Conservation (phyloP, 2,113 vertebrate genomes). For the Gorsachius goisagi region DNA sequence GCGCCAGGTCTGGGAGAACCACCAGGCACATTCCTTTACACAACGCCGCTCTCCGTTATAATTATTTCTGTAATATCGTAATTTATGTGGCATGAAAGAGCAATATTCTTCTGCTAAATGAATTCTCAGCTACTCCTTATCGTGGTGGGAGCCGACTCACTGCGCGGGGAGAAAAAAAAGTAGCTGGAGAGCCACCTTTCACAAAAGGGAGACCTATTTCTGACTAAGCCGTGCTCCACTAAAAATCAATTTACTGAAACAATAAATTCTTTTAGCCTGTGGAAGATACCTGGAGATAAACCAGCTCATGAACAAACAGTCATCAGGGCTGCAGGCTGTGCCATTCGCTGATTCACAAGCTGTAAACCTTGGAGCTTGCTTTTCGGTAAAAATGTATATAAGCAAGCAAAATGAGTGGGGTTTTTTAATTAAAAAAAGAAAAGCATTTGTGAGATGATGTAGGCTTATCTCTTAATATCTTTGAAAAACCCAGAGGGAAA, state of each 20-base stretch:
- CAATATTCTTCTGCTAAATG: slow-evolving; percentile 54
- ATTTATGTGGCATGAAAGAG: slow-evolving; percentile 52
- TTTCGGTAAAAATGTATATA: neutral
- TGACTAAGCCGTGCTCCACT: slow-evolving; percentile 20
- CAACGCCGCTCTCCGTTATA: neutral
- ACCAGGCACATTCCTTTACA: neutral
- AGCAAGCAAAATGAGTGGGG: neutral
- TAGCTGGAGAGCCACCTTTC: slow-evolving; percentile 18
- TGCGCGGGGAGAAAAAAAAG: neutral
- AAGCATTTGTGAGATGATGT: neutral
- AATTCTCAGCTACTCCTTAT: slow-evolving; percentile 35
- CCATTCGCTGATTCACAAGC: neutral
- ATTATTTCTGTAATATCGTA: neutral
- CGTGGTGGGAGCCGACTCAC: neutral
- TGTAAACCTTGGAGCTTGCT: neutral
- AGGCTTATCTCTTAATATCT: neutral
- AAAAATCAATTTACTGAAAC: slow-evolving; percentile 60
- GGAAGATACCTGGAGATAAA: slow-evolving; percentile 36
- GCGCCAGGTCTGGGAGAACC: neutral
- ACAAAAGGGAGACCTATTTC: slow-evolving; percentile 10
- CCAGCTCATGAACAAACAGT: slow-evolving; percentile 15
- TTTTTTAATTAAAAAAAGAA: neutral
- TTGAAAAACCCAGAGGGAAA: neutral
- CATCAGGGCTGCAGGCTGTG: slow-evolving; percentile 10
- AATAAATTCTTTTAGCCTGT: slow-evolving; percentile 26